A percentile compares a stretch with the other conserved stretches of the same genome.
These are phyloP conservation scores for Lanistes nyassanus DNA, from an alignment of 1,140 invertebrate species.

Conservation along the genomic window DNA sequence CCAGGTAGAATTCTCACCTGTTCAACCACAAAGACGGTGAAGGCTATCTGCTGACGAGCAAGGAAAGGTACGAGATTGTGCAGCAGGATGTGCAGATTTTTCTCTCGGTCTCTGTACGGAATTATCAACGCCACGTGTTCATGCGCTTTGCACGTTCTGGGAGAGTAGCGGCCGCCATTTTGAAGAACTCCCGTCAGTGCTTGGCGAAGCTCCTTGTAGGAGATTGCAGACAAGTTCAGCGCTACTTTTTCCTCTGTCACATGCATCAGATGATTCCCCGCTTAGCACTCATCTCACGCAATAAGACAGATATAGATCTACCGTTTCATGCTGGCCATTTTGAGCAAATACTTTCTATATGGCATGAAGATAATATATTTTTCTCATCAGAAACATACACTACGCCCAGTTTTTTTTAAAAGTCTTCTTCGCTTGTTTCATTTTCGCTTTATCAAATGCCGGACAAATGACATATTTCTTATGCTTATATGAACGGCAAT, in stretches of 20 bases:
- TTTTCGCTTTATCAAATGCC: no score
- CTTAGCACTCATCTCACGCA: not conserved
- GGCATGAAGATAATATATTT: no score
- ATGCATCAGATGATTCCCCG: not conserved
- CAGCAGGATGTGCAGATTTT: constrained; percentile 48
- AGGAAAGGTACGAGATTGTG: constrained; percentile 49
- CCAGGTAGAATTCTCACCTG: no score
- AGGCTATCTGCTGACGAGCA: constrained; percentile 47
- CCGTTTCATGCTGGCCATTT: not conserved
- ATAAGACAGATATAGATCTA: not conserved
- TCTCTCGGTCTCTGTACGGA: constrained; percentile 49
- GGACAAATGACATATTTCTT: no score
- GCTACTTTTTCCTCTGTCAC: not conserved
- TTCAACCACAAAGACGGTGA: constrained; percentile 48
- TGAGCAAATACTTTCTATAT: no score
- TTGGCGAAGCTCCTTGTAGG: not conserved
- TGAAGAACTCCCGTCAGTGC: constrained; percentile 7
- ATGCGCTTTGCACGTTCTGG: constrained; percentile 37
- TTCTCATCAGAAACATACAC: no score
- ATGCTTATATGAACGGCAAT: no score
- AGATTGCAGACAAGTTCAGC: not conserved
- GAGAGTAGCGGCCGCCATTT: constrained; percentile 45
- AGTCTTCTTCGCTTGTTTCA: no score
- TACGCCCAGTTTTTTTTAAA: no score
- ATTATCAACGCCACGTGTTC: constrained; percentile 48